These are phyloP conservation scores for Andrena marginata DNA, from an alignment of 2,888 invertebrate genomes.

Conservation along the genomic window DNA sequence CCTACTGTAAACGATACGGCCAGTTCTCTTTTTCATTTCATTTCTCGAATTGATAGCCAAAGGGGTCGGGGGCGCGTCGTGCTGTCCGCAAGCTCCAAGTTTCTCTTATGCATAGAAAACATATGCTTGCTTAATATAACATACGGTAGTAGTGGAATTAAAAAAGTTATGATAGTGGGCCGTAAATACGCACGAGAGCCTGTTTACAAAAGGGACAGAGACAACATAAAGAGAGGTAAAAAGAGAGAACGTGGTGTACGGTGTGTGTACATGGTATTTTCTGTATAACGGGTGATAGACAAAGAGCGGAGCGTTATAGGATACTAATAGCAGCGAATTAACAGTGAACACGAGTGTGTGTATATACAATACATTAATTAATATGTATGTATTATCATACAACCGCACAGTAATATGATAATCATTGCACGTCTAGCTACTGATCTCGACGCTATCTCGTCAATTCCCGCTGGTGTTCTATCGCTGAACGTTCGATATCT, in stretches of 20 bases:
- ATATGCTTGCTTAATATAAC: conserved; percentile 68
- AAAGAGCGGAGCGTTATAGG: conserved; percentile 48
- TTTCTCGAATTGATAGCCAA: neutral
- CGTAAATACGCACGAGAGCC: conserved; percentile 68
- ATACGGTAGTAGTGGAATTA: conserved; percentile 56
- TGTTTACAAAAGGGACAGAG: conserved; percentile 53
- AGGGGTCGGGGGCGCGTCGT: conserved; percentile 37
- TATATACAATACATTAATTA: conserved; percentile 61
- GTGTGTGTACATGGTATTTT: conserved; percentile 9
- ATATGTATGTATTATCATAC: conserved; percentile 52
- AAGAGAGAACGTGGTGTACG: conserved; percentile 56
- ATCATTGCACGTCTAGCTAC: conserved; percentile 39
- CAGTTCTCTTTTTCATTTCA: neutral
- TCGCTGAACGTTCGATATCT: conserved; percentile 33
- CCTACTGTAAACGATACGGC: no score
- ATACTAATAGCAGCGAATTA: conserved; percentile 58
- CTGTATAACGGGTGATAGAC: conserved; percentile 60
- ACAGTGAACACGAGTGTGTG: conserved; percentile 42
- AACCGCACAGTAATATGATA: conserved; percentile 25
- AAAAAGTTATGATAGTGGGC: conserved; percentile 64
- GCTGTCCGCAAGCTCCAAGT: conserved; percentile 57
- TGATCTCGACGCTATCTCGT: conserved; percentile 4
- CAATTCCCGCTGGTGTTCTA: neutral
- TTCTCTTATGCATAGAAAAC: conserved; percentile 62
- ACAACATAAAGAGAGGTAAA: conserved; percentile 65